phyloP scores from a whole-genome alignment of 2,888 invertebrate species.

The Protonemura montana region DNA sequence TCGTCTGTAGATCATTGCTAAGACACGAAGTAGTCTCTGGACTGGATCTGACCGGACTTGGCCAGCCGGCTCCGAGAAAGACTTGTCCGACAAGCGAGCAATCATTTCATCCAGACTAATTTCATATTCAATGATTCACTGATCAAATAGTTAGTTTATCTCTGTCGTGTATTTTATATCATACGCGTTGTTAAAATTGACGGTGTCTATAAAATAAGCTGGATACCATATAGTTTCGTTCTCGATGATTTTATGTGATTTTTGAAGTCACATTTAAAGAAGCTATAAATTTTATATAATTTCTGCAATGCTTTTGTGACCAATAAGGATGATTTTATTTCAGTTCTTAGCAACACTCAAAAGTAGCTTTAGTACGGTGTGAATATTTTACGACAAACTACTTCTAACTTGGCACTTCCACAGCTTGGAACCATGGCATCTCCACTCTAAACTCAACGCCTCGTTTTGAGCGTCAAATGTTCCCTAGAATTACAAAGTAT shows the following conservation, averaged over 20 bases:
- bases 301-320: not conserved
- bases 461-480: too few species aligned
- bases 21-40: too few species aligned
- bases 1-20: too few species aligned
- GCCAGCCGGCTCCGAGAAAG: too few species aligned
- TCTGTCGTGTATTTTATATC: not conserved
- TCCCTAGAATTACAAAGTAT: too few species aligned
- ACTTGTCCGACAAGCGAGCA: too few species aligned
- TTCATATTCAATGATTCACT: not conserved
- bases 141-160: not conserved
- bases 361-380: not conserved
- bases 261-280: not conserved
- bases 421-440: not conserved
- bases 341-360: slow-evolving; percentile 47
- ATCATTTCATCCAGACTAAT: not conserved
- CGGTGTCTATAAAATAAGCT: not conserved
- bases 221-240: not conserved
- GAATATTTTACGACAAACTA: not conserved
- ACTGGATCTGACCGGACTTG: too few species aligned
- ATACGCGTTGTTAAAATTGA: not conserved
- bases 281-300: not conserved
- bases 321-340: not conserved
- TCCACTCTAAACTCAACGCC: not conserved
- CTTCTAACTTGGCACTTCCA: not conserved
- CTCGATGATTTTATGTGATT: not conserved